Evolutionary conservation across 2,113 vertebrate species (phyloP), one percentile per base, ranked within the genome.

Genomic region (Promerops cafer): DNA sequence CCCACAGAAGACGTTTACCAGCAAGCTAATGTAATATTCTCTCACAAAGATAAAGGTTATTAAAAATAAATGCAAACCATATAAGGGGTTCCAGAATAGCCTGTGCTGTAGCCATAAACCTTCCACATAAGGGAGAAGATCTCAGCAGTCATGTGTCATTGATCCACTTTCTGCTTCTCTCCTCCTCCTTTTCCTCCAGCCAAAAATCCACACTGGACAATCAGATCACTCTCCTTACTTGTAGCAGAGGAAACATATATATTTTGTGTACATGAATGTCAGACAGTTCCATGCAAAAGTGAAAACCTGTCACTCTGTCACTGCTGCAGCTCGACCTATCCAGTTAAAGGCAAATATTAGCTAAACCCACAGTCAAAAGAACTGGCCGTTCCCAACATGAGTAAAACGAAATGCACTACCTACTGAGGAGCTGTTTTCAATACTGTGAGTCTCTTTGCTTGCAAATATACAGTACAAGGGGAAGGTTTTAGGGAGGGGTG

Each of bases 41-140:
- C n/a, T n/a, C 10, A 86, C 6, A 89, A 90, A 94, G 54, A 53
- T 49, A 87, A 90, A 83, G n/a, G 60, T 78, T 90, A 93, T 94
- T 90, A 94, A 90, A 96, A 96, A 94, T 90, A 96, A 96, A 81
- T 71, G 50, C 60, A 83, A 86, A 70, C 85, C 44, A 60, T 92
- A 74, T 81, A 89, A 92, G 86, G 86, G 68, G 10, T 45, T 42
- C 71, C 52, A 81, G 59, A 88, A 77, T 60, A 94, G 92, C 66
- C 50, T 61, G 23, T 94, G 56, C 94, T 74, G 44, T 53, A 90
- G 93, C 83, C 52, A 75, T 87, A 94, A 95, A 78, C 66, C 15
- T 86, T 94, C 92, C 86, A 87, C 75, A 81, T 64, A 95, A 74
- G 76, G 89, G 16, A 77, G 85, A 78, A 84, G 76, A 92, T 90